These are phyloP conservation scores for Microctenopoma steveboyesi DNA, from an alignment of 2,797 vertebrate genomes.

Conservation along the genomic window DNA sequence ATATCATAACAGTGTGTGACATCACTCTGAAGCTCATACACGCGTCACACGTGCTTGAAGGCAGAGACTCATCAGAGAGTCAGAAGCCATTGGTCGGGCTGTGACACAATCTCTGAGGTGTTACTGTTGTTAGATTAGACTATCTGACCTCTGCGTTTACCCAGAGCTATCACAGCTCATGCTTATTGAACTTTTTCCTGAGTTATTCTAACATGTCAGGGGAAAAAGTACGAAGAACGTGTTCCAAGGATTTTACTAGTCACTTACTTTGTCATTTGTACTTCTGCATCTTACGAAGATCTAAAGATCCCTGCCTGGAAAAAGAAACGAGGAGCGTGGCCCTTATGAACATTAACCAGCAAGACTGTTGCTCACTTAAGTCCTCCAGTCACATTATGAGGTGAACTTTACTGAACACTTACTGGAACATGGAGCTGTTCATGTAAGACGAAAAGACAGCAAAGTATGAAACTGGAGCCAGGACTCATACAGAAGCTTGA, in stretches of 20 bases:
- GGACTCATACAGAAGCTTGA: too few species aligned
- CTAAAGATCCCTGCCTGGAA: too few species aligned
- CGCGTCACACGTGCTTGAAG: conserved; percentile 20
- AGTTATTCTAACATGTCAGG: not conserved
- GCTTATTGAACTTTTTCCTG: too few species aligned
- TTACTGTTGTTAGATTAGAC: conserved; percentile 4
- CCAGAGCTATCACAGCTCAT: not conserved
- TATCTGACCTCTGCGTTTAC: not conserved
- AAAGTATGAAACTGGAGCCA: too few species aligned
- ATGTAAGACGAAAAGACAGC: too few species aligned
- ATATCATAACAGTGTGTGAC: conserved; percentile 11
- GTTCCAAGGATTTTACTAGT: not conserved
- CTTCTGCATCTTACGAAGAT: too few species aligned
- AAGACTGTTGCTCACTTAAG: too few species aligned
- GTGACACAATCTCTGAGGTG: not conserved
- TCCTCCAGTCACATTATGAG: too few species aligned
- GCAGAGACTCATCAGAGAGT: not conserved
- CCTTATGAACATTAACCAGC: too few species aligned
- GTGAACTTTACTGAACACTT: too few species aligned
- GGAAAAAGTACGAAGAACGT: not conserved
- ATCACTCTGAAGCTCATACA: conserved; percentile 13
- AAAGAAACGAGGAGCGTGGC: too few species aligned
- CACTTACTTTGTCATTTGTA: not conserved
- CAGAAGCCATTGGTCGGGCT: conserved; percentile 9
- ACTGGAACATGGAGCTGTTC: too few species aligned